A percentile compares a stretch with the other conserved stretches of the same genome.
Evolutionary conservation across 2,797 vertebrate genomes (phyloP).

Genomic region (Pseudopleuronectes americanus): DNA sequence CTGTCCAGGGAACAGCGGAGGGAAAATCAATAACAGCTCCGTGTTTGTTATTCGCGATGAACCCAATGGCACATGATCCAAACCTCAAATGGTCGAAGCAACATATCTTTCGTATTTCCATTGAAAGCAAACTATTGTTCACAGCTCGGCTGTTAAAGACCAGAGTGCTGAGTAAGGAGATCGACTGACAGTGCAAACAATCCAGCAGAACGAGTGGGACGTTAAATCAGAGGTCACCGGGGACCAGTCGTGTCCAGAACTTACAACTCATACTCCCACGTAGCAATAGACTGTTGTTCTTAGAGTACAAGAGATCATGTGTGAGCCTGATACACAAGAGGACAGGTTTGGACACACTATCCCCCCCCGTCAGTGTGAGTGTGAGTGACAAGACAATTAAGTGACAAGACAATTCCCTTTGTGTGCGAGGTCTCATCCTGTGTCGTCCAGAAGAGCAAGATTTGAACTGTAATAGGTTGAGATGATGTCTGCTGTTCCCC

Average conservation of each 20-base stretch:
- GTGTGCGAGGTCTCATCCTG: slow-evolving; percentile 5
- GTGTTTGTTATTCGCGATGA: slow-evolving; percentile 18
- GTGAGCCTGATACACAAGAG: slow-evolving; percentile 46
- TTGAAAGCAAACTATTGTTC: neutral
- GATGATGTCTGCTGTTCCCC: slow-evolving; percentile 25
- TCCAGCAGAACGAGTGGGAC: slow-evolving; percentile 20
- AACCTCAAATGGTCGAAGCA: slow-evolving; percentile 9
- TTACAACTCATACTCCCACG: slow-evolving; percentile 40
- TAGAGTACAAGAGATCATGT: slow-evolving; percentile 44
- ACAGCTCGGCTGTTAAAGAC: neutral
- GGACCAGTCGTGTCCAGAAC: slow-evolving; percentile 52
- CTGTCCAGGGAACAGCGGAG: slow-evolving; percentile 3
- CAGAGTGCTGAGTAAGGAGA: slow-evolving; percentile 12
- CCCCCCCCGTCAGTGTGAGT: slow-evolving; percentile 66
- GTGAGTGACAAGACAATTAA: slow-evolving; percentile 33
- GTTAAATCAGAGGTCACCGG: slow-evolving; percentile 47
- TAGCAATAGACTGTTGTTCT: slow-evolving; percentile 25
- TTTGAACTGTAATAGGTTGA: slow-evolving; percentile 18
- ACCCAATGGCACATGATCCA: slow-evolving; percentile 2
- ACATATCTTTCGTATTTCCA: slow-evolving; percentile 13
- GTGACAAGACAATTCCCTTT: slow-evolving; percentile 50
- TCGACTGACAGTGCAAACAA: slow-evolving; percentile 44
- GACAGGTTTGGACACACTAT: slow-evolving; percentile 56
- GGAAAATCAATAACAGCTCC: slow-evolving; percentile 27
- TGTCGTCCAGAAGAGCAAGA: slow-evolving; percentile 5